Percentiles rank a stretch among this genome's conserved stretches.
Evolutionary conservation across 2,888 invertebrate species (phyloP).

Genomic region (Arctia plantaginis): DNA sequence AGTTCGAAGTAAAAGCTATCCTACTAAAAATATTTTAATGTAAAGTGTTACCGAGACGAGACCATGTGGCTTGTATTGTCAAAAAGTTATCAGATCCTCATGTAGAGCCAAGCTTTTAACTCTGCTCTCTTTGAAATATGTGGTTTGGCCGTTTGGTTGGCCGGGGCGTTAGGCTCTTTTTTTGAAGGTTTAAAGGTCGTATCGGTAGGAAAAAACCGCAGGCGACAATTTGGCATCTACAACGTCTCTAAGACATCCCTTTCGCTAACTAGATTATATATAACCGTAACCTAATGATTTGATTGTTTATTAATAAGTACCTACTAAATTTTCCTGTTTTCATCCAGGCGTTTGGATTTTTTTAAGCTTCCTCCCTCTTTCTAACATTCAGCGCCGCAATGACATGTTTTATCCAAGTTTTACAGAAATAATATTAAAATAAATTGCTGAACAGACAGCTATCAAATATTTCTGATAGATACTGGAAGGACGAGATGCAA

Average conservation of each 20-base stretch:
- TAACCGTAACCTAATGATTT: background rate
- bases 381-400: background rate
- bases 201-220: too few species aligned
- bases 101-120: too few species aligned
- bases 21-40: too few species aligned
- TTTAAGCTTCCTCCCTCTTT: background rate
- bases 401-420: background rate
- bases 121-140: too few species aligned
- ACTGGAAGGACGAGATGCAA: constrained; percentile 67
- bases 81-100: too few species aligned
- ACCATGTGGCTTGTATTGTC: too few species aligned
- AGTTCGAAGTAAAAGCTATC: too few species aligned
- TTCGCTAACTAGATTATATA: background rate
- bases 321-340: background rate
- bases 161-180: too few species aligned
- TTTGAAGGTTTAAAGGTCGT: too few species aligned
- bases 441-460: background rate
- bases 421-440: background rate
- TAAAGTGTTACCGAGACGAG: too few species aligned
- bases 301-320: background rate
- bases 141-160: too few species aligned
- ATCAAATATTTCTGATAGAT: constrained; percentile 32
- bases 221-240: too few species aligned
- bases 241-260: background rate
- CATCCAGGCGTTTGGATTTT: background rate